A percentile compares a stretch with the other conserved stretches of the same genome.
Evolutionary conservation across 2,797 vertebrate species (phyloP).

Genomic region (Xyrichtys novacula): DNA sequence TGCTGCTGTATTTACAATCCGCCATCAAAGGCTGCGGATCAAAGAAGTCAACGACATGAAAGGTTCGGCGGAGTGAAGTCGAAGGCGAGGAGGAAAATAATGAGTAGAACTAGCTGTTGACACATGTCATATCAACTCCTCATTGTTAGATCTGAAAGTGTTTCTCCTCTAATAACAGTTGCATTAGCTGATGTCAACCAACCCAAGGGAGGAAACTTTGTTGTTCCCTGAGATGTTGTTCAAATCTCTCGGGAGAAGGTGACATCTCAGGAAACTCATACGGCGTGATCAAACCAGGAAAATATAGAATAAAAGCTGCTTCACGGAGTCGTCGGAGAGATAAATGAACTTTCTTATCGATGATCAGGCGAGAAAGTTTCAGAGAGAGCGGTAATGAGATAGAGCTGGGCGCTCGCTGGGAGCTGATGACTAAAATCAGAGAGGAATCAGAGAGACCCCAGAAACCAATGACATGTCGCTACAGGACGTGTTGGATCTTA

Average conservation of each 20-base stretch:
- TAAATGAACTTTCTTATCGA: constrained; percentile 43
- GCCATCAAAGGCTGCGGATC: constrained; percentile 60
- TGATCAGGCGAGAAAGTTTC: constrained; percentile 54
- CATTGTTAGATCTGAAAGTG: constrained; percentile 51
- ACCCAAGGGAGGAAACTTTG: constrained; percentile 10
- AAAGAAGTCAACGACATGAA: constrained; percentile 73
- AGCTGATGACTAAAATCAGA: constrained; percentile 44
- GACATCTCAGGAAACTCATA: constrained; percentile 7
- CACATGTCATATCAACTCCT: constrained; percentile 56
- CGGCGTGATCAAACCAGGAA: constrained; percentile 10
- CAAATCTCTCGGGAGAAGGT: constrained; percentile 24
- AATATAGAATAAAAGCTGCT: constrained; percentile 35
- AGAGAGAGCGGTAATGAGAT: constrained; percentile 50
- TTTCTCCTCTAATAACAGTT: constrained; percentile 53
- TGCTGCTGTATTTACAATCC: constrained; percentile 64
- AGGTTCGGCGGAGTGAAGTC: constrained; percentile 50
- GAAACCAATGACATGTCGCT: constrained; percentile 46
- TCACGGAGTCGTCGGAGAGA: constrained; percentile 20
- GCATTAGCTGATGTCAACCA: constrained; percentile 56
- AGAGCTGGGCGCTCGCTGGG: constrained; percentile 23
- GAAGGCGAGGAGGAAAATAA: constrained; percentile 66
- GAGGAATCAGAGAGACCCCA: constrained; percentile 29
- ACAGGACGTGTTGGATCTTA: constrained; percentile 17
- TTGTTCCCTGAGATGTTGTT: constrained; percentile 36
- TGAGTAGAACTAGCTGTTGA: constrained; percentile 63